Evolutionary conservation across 2,888 invertebrate genomes (phyloP).

Genomic region (Drosophila picticornis): DNA sequence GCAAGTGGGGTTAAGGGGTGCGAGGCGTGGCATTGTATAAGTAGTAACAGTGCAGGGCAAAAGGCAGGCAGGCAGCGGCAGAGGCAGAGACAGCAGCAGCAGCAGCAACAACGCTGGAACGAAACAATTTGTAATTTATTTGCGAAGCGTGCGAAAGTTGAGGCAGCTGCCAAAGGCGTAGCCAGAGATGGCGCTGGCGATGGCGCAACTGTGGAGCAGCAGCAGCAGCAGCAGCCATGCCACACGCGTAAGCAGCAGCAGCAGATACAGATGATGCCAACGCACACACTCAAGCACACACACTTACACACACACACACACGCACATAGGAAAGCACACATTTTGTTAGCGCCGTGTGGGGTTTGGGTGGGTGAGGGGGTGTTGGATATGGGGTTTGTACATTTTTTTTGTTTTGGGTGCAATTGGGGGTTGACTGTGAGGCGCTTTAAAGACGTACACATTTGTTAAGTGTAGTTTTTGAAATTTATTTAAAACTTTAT

Average conservation of each 20-base stretch:
- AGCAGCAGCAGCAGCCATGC: conserved; percentile 15
- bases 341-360: conserved; percentile 15
- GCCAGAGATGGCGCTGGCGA: conserved; percentile 51
- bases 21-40: conserved; percentile 47
- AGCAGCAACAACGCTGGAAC: conserved; percentile 65
- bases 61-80: conserved; percentile 1
- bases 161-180: conserved; percentile 79
- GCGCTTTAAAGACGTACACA: conserved; percentile 44
- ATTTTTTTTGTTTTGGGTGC: conserved; percentile 8
- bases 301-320: background rate
- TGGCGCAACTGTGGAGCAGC: conserved; percentile 45
- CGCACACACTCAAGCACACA: conserved; percentile 24
- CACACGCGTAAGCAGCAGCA: conserved; percentile 47
- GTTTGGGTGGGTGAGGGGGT: background rate
- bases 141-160: conserved; percentile 80
- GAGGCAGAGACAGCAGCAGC: background rate
- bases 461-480: conserved; percentile 42
- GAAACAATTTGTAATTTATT: conserved; percentile 84
- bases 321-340: conserved; percentile 15
- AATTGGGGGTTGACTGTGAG: conserved; percentile 5
- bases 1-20: background rate
- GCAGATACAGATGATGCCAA: conserved; percentile 41
- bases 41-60: conserved; percentile 53
- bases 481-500: conserved; percentile 59
- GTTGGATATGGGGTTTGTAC: background rate